Percentiles rank a stretch among this genome's conserved stretches.
Conservation (phyloP, 2,797 vertebrate genomes). For the Ptychadena robeensis region DNA sequence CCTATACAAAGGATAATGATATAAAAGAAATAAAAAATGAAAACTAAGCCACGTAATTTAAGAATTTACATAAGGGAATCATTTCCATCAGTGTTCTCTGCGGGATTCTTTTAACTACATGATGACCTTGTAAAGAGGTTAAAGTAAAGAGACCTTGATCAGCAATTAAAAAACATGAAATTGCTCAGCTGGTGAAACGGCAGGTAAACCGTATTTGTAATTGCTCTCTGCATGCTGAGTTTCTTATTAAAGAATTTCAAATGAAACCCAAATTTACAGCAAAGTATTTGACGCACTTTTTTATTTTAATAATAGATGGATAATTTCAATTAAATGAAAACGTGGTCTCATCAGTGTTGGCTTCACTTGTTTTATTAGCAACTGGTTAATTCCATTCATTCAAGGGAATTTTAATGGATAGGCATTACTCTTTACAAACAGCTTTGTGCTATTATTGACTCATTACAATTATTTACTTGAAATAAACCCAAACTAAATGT, state of each 20-base stretch:
- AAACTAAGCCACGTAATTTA: constrained; percentile 9
- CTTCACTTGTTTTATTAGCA: constrained; percentile 17
- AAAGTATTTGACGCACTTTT: background rate
- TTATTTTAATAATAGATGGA: constrained; percentile 37
- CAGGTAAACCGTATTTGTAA: constrained; percentile 51
- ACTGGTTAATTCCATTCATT: constrained; percentile 4
- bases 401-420: background rate
- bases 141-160: constrained; percentile 52
- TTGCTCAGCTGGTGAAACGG: constrained; percentile 35
- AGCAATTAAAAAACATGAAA: constrained; percentile 56
- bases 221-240: constrained; percentile 48
- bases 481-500: too few species aligned
- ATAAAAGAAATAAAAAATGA: constrained; percentile 29
- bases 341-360: constrained; percentile 25
- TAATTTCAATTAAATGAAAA: constrained; percentile 47
- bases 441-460: background rate
- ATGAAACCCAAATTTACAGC: constrained; percentile 20
- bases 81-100: constrained; percentile 36
- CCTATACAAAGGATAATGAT: constrained; percentile 72
- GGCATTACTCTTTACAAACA: background rate
- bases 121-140: constrained; percentile 36
- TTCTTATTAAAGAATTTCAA: constrained; percentile 52
- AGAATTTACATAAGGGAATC: constrained; percentile 51
- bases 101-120: constrained; percentile 47
- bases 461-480: too few species aligned